phyloP scores from a whole-genome alignment of 2,797 vertebrate genomes.

The Catharus ustulatus region DNA sequence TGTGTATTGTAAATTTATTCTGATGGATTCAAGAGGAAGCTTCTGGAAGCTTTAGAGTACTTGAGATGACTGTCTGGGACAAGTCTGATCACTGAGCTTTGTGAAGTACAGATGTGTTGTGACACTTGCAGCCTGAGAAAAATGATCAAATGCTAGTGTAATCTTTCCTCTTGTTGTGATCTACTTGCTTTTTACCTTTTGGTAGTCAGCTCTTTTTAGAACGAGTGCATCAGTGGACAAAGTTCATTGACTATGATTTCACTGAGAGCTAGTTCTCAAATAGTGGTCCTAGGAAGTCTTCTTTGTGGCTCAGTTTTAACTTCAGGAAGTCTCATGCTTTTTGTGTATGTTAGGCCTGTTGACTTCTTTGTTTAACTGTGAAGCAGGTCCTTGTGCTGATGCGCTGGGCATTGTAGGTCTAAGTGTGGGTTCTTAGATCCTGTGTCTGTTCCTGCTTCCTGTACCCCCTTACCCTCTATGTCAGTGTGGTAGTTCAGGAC shows the following conservation, averaged over 20 bases:
- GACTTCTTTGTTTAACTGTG: not conserved
- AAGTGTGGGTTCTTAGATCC: not conserved
- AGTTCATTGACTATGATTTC: not conserved
- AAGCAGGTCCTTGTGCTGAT: not conserved
- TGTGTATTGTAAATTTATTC: not conserved
- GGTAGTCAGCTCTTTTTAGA: not conserved
- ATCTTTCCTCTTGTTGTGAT: not conserved
- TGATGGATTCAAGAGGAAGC: not conserved
- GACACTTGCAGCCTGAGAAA: not conserved
- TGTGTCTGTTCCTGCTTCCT: not conserved
- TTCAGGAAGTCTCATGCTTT: not conserved
- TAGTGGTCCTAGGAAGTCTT: not conserved
- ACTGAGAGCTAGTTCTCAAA: not conserved
- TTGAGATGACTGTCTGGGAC: not conserved
- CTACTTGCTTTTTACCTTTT: not conserved
- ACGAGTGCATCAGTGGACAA: fast-evolving
- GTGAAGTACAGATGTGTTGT: not conserved
- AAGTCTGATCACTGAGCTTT: not conserved
- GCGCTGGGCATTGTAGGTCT: not conserved
- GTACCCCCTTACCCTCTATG: fast-evolving
- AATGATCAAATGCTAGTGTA: not conserved
- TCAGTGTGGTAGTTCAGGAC: not conserved
- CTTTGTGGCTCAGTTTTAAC: not conserved
- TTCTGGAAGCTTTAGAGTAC: not conserved
- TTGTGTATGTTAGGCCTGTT: not conserved